Base-by-base conservation (phyloP, 2,888 invertebrate genomes). In the Scaeva pyrastri region DNA sequence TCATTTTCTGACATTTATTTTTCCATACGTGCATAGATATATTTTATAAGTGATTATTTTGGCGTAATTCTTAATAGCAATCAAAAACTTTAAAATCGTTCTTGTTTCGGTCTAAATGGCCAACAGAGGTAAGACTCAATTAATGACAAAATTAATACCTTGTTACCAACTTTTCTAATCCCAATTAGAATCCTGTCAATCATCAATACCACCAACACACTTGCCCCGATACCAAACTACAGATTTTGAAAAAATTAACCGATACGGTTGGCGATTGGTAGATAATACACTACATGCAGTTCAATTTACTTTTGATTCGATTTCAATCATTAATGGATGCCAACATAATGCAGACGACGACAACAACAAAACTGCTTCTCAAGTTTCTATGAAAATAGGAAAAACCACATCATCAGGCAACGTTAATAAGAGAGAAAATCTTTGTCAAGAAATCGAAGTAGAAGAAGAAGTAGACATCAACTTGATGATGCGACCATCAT, bases 201-300 rank as follows among this genome's bases (percentile, higher is more conserved):
- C 39, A 2, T 16, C n/a, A n/a, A n/a, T 23, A n/a, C n/a, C 39
- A 48, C n/a, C 21, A 56, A 8, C 19, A 41, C 64, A 58, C 23
- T 23, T 2, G 2, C 26, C 21, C 2, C 43, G 45, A 11, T 56
- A 74, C 10, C 14, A 23, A 50, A 48, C 31, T 10, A 41, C 68
- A 14, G 48, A 41, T 19, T 31, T 10, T n/a, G n/a, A 2, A 55
- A 48, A 45, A 36, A 43, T 16, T 7, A 48, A 60, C 21, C 64
- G 73, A 86, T 77, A 77, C 58, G 86, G 77, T 12, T 81, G 86
- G 86, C 70, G 56, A 8, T 19, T 55, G 19, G 52, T 45, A 19
- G 21, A 56, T 21, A 77, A 74, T 62, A 71, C 73, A 41, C 39
- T 73, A 12, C 48, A 86, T 14, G 73, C 73, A 14, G 56, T 81